Conservation (phyloP, 2,888 invertebrate genomes). For the Caradrina kadenii region DNA sequence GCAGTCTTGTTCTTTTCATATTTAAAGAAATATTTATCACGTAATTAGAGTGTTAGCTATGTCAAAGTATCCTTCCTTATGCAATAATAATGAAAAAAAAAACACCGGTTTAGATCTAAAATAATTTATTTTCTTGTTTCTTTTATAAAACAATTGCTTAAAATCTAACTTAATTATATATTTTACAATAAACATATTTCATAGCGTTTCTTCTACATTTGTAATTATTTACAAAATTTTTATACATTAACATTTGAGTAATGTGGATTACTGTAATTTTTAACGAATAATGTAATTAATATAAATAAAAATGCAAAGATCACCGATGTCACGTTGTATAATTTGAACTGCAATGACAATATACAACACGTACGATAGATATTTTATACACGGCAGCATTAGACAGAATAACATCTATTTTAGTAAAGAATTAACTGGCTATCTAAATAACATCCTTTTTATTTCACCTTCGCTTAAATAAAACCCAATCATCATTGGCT, state of each 20-base stretch:
- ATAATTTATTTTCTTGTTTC: slow-evolving; percentile 88
- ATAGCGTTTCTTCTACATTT: slow-evolving; percentile 82
- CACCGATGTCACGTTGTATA: slow-evolving; percentile 39
- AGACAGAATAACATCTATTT: slow-evolving; percentile 35
- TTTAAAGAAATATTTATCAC: too few species aligned
- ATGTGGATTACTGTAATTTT: slow-evolving; percentile 47
- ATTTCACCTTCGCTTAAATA: slow-evolving; percentile 17
- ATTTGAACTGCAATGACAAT: slow-evolving; percentile 29
- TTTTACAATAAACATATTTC: slow-evolving; percentile 85
- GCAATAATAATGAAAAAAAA: slow-evolving; percentile 22
- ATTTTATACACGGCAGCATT: slow-evolving; percentile 39
- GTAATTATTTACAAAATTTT: slow-evolving; percentile 76
- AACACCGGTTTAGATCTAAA: slow-evolving; percentile 81
- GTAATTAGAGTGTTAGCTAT: too few species aligned
- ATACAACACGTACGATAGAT: slow-evolving; percentile 20
- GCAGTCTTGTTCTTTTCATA: too few species aligned
- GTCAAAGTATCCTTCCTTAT: background rate
- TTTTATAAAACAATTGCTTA: slow-evolving; percentile 89
- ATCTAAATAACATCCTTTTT: slow-evolving; percentile 24
- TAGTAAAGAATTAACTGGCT: slow-evolving; percentile 35
- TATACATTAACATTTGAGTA: slow-evolving; percentile 71
- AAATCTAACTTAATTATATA: slow-evolving; percentile 75
- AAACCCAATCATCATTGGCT: slow-evolving; percentile 40
- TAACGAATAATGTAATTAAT: slow-evolving; percentile 25
- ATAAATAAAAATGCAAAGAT: slow-evolving; percentile 46